Evolutionary conservation across 2,797 vertebrate genomes (phyloP), one percentile per base, ranked within the genome.

Genomic region (Novumbra hubbsi): DNA sequence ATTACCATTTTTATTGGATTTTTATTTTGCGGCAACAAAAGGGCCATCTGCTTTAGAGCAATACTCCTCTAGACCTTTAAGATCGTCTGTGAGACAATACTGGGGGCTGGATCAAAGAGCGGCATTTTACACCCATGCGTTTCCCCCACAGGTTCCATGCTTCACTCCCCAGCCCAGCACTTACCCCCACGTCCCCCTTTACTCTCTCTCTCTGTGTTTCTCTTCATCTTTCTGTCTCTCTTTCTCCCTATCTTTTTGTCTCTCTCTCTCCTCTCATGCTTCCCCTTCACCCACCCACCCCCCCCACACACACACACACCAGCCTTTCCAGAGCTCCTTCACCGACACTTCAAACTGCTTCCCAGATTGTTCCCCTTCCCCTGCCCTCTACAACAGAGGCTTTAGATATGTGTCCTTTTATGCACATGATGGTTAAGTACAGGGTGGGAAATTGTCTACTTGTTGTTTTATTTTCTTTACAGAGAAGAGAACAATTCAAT

Each of bases 1-100:
- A 94, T 94, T 94, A 94, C 90, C 93, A 94, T 94, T 91, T 95
- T 94, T 94, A 95, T 94, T 95, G 92, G 92, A 94, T 94, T 94
- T 94, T 93, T 93, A 94, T 93, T 94, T 90, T 87, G 77, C 83
- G 71, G 80, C 85, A 87, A 94, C 91, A 94, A 95, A 93, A 86
- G 91, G 79, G 80, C 92, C 93, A 94, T 94, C 94, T 94, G 94
- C 90, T 90, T 86, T 74, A 24, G 84, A 88, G 86, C 87, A 83
- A 88, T 86, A 84, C 89, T 86, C 79, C 82, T 89, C 85, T 80
- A 75, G 71, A 81, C 84, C 86, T 82, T 83, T 68, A 78, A 87
- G 85, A 90, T 88, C 88, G 88, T 90, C 87, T 87, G 85, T 84
- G 83, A 86, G 85, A 92, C 90, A 89, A 86, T 88, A 85, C 78